phyloP scores from a whole-genome alignment of 2,797 vertebrate species.

The Halcyon chelicuti region DNA sequence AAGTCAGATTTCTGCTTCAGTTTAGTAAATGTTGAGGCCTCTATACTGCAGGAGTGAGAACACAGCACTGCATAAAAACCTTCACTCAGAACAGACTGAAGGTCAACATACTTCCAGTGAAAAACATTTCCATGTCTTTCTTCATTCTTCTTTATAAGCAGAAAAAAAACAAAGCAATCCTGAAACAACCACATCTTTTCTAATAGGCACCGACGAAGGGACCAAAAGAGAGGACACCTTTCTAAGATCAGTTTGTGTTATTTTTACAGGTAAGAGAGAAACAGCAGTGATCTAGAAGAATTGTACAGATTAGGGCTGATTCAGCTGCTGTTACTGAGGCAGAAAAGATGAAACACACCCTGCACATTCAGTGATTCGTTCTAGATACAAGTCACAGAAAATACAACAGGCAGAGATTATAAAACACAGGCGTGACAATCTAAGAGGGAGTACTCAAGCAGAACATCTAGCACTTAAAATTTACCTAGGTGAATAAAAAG shows the following conservation, averaged over 20 bases:
- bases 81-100: background rate
- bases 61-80: background rate
- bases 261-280: background rate
- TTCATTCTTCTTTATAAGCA: background rate
- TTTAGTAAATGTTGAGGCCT: background rate
- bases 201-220: background rate
- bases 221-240: background rate
- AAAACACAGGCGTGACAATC: background rate
- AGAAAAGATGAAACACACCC: background rate
- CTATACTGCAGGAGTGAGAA: background rate
- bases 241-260: background rate
- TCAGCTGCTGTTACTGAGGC: background rate
- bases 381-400: background rate
- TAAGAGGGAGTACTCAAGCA: background rate
- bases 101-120: background rate
- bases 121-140: background rate
- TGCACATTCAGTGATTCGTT: background rate
- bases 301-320: background rate
- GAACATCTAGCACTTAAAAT: background rate
- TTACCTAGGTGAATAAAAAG: background rate
- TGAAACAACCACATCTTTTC: background rate
- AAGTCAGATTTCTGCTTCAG: background rate
- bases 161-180: background rate
- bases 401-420: background rate
- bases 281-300: background rate